A percentile compares a stretch with the other conserved stretches of the same genome.
Conservation (phyloP, 23 tunicate genomes). For the Phallusia fumigata region DNA sequence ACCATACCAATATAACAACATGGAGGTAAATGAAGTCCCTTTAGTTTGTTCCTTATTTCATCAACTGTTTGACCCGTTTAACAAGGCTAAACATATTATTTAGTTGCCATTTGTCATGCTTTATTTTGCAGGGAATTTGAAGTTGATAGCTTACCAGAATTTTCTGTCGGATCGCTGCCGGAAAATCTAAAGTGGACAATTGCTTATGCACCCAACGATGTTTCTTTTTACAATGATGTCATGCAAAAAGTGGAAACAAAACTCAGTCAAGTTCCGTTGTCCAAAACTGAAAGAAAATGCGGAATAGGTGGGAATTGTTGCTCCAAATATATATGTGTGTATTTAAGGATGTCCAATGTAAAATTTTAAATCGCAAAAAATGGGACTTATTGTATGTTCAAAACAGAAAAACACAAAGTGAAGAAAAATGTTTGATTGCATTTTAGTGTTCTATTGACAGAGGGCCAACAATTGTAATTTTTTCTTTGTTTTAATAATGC, state of each 20-base stretch:
- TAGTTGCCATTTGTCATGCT: too few species aligned
- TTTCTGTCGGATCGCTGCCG: constrained; percentile 43
- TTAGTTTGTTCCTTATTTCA: too few species aligned
- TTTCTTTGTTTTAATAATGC: too few species aligned
- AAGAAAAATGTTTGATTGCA: too few species aligned
- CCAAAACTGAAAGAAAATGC: constrained; percentile 24
- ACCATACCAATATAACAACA: constrained; percentile 40
- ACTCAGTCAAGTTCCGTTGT: constrained; percentile 28
- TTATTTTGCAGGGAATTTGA: constrained; percentile 55
- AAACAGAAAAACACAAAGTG: too few species aligned
- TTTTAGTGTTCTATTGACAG: too few species aligned
- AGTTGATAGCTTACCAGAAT: constrained; percentile 62
- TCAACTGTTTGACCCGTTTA: neutral
- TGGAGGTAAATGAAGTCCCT: constrained; percentile 54
- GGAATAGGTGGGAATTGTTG: neutral
- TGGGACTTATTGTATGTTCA: too few species aligned
- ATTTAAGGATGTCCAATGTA: too few species aligned
- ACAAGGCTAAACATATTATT: neutral
- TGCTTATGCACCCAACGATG: constrained; percentile 72
- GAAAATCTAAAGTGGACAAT: constrained; percentile 41
- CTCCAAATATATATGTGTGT: too few species aligned
- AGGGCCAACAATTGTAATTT: too few species aligned
- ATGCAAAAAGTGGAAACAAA: constrained; percentile 42
- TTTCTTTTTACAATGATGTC: constrained; percentile 16
- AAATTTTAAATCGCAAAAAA: too few species aligned